Evolutionary conservation across 2,888 invertebrate genomes (phyloP), one percentile per base, ranked within the genome.

Genomic region (Sarcophaga variegata): DNA sequence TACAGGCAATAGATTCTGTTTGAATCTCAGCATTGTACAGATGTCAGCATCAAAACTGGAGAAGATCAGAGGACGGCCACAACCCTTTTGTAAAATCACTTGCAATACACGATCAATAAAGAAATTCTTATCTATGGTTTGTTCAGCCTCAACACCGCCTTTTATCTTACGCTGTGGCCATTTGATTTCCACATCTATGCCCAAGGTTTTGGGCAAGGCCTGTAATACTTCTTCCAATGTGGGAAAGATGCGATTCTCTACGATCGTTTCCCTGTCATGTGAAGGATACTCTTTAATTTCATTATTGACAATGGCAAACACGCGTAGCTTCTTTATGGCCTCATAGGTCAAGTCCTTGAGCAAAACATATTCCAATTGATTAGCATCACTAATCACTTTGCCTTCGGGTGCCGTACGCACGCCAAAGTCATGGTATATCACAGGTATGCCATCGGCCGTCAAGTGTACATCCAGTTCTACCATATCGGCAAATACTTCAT

Each of bases 391-490:
- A 92, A 97, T 97, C 64, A 83, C 79, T 80, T 92, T 92, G 59
- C 91, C 91, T 0, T 90, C 89, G 90, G 99, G 97, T 91, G 97
- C 97, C 20, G 99, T 98, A 93, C 97, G 96, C 71, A 93, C 88
- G 0, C 92, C 92, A 94, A 97, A 99, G 94, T 99, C 99, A 93
- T 99, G 99, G 94, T 99, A 99, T 90, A 99, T 97, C 83, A 99
- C 97, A 20, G 98, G 98, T 89, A 98, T 95, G 92, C 97, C 95
- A 93, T 99, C 99, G 94, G 98, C 98, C 88, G 98, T 98, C 88
- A 99, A 94, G 92, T 99, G 99, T 64, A 99, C 99, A 94, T 99
- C 99, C 94, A 99, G 97, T 94, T 99, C 99, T 70, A 99, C 97
- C 95, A 98, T 97, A 92, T 99, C 99, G 85, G 99, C 99, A 88